phyloP scores from a whole-genome alignment of 2,797 vertebrate genomes.

The Sebastes diaconus region DNA sequence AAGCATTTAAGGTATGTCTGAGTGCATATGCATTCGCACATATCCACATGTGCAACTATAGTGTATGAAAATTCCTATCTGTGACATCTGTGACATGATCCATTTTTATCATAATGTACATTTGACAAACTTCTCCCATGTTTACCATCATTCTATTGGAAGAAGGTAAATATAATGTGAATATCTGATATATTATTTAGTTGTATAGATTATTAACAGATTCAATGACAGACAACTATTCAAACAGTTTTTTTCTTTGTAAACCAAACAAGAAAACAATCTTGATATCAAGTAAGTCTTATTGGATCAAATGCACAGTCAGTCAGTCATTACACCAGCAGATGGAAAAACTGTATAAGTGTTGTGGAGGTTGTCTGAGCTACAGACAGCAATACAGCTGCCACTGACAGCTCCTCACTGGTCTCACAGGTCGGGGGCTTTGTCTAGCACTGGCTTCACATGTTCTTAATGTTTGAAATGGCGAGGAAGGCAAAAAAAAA shows the following conservation, averaged over 20 bases:
- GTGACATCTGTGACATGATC: background rate
- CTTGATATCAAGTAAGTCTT: background rate
- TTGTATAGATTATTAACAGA: background rate
- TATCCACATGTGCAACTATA: background rate
- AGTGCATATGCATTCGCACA: background rate
- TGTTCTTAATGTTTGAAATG: background rate
- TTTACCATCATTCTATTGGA: background rate
- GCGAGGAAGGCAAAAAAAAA: background rate
- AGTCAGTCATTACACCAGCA: background rate
- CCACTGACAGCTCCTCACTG: constrained; percentile 62
- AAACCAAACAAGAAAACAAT: background rate
- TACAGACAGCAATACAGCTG: constrained; percentile 47
- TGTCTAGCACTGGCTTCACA: background rate
- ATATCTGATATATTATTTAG: background rate
- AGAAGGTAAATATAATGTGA: background rate
- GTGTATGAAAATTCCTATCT: background rate
- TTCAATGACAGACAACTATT: background rate
- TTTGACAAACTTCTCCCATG: background rate
- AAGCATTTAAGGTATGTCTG: background rate
- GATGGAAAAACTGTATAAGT: background rate
- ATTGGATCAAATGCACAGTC: background rate
- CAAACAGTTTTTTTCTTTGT: background rate
- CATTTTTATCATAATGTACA: background rate
- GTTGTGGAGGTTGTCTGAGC: background rate
- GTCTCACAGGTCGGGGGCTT: background rate